A percentile compares a stretch with the other conserved stretches of the same genome.
These are phyloP conservation scores for Pachycephala philippinensis DNA, from an alignment of 2,113 vertebrate species.

Conservation along the genomic window DNA sequence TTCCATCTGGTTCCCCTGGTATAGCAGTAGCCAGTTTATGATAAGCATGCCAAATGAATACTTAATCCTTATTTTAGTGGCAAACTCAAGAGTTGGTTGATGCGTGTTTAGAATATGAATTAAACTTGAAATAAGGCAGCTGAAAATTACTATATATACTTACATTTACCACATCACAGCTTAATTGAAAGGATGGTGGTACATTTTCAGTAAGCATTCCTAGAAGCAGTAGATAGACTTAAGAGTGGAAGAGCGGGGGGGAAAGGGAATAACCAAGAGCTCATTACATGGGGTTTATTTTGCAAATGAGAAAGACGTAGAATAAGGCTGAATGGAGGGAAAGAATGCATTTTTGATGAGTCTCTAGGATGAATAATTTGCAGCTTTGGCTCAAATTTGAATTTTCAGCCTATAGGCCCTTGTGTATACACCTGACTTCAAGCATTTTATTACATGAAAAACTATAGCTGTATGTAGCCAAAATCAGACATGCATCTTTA, in stretches of 20 bases:
- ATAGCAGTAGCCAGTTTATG: neutral
- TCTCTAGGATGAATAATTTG: neutral
- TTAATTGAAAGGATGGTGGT: neutral
- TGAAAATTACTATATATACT: conserved; percentile 16
- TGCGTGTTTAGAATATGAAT: conserved; percentile 12
- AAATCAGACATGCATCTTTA: neutral
- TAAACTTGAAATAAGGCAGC: neutral
- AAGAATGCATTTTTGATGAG: neutral
- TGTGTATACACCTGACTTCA: neutral
- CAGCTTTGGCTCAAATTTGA: neutral
- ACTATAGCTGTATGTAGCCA: neutral
- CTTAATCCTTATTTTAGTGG: conserved; percentile 53
- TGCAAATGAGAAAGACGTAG: neutral
- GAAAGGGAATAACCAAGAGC: neutral
- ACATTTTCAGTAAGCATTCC: neutral
- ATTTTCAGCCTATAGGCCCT: neutral
- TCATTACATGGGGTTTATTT: neutral
- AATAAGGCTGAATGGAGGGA: neutral
- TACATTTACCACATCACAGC: neutral
- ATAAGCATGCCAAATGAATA: conserved; percentile 45
- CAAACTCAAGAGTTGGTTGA: conserved; percentile 6
- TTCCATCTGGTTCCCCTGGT: conserved; percentile 7
- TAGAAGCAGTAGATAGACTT: neutral
- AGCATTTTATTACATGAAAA: neutral
- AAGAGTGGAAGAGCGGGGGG: neutral